Conservation (phyloP, 2,797 vertebrate species). For the Leptodactylus fallax region DNA sequence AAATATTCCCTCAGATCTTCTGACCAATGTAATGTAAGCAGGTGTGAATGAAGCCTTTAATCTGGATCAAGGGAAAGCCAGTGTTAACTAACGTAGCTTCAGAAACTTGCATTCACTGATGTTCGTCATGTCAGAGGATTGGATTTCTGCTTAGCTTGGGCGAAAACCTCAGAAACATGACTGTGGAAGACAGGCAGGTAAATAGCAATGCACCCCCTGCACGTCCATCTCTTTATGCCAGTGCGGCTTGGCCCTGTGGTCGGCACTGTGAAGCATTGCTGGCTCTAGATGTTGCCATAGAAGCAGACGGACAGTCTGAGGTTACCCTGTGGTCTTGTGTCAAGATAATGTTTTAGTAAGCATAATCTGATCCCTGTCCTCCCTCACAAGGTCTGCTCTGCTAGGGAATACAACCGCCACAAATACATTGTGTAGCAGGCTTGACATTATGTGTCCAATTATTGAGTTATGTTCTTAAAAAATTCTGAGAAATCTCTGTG, state of each 20-base stretch:
- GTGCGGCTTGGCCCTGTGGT: slow-evolving; percentile 12
- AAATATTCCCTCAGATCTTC: slow-evolving; percentile 15
- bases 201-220: not conserved
- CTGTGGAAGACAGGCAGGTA: slow-evolving; percentile 33
- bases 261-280: slow-evolving; percentile 29
- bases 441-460: not conserved
- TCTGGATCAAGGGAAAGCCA: slow-evolving; percentile 28
- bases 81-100: slow-evolving; percentile 1
- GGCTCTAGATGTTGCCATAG: slow-evolving; percentile 57
- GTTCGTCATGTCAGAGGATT: not conserved
- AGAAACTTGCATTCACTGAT: slow-evolving; percentile 23
- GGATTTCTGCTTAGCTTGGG: slow-evolving; percentile 40
- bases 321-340: slow-evolving; percentile 57
- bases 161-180: slow-evolving; percentile 22
- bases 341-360: slow-evolving; percentile 59
- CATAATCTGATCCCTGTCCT: slow-evolving; percentile 56
- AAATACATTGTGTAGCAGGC: not conserved
- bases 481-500: not conserved
- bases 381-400: slow-evolving; percentile 13
- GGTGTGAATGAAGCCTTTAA: slow-evolving; percentile 25
- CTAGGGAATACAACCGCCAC: not conserved
- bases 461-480: not conserved
- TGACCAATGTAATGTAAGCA: slow-evolving; percentile 1
- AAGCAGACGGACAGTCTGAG: slow-evolving; percentile 58
- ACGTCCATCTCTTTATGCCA: slow-evolving; percentile 38